Base-by-base conservation (phyloP, 2,888 invertebrate species). In the Deroplatys truncata region DNA sequence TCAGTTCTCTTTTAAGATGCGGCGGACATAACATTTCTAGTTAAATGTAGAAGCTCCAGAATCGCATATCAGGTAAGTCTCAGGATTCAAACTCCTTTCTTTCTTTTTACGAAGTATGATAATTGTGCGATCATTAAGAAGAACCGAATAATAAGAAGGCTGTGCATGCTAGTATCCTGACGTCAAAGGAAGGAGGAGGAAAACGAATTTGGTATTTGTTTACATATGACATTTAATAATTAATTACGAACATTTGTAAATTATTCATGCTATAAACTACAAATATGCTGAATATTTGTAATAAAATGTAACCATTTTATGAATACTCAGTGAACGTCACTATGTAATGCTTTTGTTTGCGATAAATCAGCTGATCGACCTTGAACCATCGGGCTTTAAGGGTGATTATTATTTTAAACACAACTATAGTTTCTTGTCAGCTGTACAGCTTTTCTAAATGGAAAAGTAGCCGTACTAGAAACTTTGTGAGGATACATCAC, bases 361-460 rank as follows among this genome's bases (percentile, higher is more conserved):
- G 82, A 35, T 82, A 35, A 35, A 84, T 85, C 89, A 85, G 84
- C 89, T 89, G 89, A 89, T 89, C 85, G 89, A 43, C 89, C 89
- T 89, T 89, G 89, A 85, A 85, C 85, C 85, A 82, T 28, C n/a
- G 28, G 28, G 85, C 56, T 72, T 20, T 72, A n/a, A 82, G 84
- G 85, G 49, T 20, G 28, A 56, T 84, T 28, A 56, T 31, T 88
- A 28, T 31, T 20, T 84, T 5, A 25, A 8, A 84, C 5, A 31
- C 3, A 31, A 16, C 20, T 84, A 29, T 13, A 29, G 16, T 28
- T 25, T 25, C 5, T 84, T n/a, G 56, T 72, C 25, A 72, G 56
- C 25, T 72, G 7, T 20, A 72, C 16, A 72, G 0, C 56, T 16
- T 72, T 72, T 16, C 20, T 20, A 20, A 20, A 72, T 72, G 7